These are phyloP conservation scores for Helicorthomorpha holstii DNA, from an alignment of 1,140 invertebrate species.

Conservation along the genomic window DNA sequence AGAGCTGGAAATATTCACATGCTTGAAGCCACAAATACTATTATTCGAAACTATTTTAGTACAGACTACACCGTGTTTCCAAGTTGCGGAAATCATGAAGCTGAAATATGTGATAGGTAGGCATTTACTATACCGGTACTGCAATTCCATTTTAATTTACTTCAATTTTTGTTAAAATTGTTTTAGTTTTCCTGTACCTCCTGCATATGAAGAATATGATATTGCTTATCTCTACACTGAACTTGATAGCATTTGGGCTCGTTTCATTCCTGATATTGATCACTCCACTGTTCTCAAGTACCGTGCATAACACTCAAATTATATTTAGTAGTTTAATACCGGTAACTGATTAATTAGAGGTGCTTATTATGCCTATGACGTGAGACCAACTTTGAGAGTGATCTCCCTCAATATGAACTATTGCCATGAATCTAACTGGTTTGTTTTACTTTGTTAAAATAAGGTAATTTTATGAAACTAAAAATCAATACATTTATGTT, in stretches of 20 bases:
- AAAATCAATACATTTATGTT: background rate
- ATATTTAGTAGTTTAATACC: too few relatives aligned
- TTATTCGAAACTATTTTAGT: slow-evolving; percentile 34
- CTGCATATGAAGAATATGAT: slow-evolving; percentile 19
- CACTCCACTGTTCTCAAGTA: background rate
- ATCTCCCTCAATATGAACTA: slow-evolving; percentile 25
- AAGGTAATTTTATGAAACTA: too few relatives aligned
- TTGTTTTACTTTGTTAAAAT: slow-evolving; percentile 13
- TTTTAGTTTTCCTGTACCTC: slow-evolving; percentile 27
- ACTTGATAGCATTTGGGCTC: slow-evolving; percentile 23
- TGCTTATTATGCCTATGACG: slow-evolving; percentile 18
- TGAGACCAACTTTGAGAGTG: slow-evolving; percentile 17
- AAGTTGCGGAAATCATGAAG: slow-evolving; percentile 45
- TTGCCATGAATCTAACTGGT: slow-evolving; percentile 26
- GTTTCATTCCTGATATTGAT: slow-evolving; percentile 20
- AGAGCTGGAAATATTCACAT: slow-evolving; percentile 28
- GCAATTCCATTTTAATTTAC: too few relatives aligned
- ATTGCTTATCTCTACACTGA: slow-evolving; percentile 27
- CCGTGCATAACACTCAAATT: too few relatives aligned
- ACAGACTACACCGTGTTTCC: slow-evolving; percentile 33
- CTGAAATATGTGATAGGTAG: slow-evolving; percentile 38
- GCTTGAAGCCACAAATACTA: slow-evolving; percentile 26
- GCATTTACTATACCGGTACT: background rate
- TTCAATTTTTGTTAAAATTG: too few relatives aligned
- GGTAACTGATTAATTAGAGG: too few relatives aligned